These are phyloP conservation scores for Eufriesea mexicana DNA, from an alignment of 1,140 invertebrate genomes.

Conservation along the genomic window DNA sequence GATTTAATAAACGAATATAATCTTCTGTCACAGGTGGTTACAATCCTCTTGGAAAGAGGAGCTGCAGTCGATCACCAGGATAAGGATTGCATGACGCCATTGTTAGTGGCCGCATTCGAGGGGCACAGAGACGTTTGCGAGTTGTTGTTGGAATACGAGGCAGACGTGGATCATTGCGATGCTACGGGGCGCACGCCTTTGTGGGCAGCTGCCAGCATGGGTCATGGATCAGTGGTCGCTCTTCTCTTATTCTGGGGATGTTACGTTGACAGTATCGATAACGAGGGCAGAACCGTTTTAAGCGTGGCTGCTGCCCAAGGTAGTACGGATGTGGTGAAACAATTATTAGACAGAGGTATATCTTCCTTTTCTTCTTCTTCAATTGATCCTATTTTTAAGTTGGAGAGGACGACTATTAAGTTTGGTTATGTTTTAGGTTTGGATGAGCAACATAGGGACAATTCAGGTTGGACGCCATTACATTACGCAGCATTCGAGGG, in stretches of 20 bases:
- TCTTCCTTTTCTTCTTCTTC: not conserved
- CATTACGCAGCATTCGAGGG: conserved; percentile 97
- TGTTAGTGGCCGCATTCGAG: conserved; percentile 97
- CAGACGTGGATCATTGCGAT: conserved; percentile 93
- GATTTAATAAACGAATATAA: conserved; percentile 9
- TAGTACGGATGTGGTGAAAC: conserved; percentile 90
- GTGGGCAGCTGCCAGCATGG: conserved; percentile 93
- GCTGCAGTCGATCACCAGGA: conserved; percentile 94
- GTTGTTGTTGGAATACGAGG: conserved; percentile 91
- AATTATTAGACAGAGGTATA: conserved; percentile 90
- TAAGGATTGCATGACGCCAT: conserved; percentile 95
- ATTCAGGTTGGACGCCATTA: conserved; percentile 96
- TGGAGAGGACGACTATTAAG: not conserved
- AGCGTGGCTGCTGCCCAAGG: conserved; percentile 95
- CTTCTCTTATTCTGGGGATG: conserved; percentile 94
- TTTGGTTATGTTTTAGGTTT: conserved; percentile 83
- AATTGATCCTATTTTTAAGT: not conserved
- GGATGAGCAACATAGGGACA: conserved; percentile 95
- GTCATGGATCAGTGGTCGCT: conserved; percentile 90
- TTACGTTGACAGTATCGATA: conserved; percentile 94
- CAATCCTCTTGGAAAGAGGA: conserved; percentile 91
- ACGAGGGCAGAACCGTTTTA: conserved; percentile 94
- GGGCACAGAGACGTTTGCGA: conserved; percentile 94
- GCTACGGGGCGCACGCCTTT: conserved; percentile 90
- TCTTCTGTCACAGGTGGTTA: conserved; percentile 83